Evolutionary conservation across 1,140 invertebrate species (phyloP).

Genomic region (Pectinophora gossypiella): DNA sequence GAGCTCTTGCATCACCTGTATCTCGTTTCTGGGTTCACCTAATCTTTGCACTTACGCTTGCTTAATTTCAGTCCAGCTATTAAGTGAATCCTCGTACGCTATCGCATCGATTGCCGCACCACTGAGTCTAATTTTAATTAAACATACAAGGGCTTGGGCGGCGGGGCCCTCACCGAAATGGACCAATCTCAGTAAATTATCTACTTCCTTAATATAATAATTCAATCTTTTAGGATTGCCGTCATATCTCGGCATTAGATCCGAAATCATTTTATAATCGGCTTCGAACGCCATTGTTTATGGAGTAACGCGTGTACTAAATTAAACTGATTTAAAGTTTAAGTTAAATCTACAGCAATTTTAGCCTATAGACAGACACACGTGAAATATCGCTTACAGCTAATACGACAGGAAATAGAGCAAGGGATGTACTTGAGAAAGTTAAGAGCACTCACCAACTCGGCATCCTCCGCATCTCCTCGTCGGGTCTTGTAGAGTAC

Average conservation of each 20-base stretch:
- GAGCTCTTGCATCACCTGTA: neutral
- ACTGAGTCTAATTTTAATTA: neutral
- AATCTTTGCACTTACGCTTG: neutral
- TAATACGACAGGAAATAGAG: neutral
- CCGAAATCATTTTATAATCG: neutral
- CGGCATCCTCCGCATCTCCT: neutral
- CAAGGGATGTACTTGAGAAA: neutral
- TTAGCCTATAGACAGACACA: neutral
- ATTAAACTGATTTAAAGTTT: neutral
- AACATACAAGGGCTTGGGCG: neutral
- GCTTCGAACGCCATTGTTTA: neutral
- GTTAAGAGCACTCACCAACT: neutral
- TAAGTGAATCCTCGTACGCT: neutral
- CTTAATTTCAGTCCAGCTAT: neutral
- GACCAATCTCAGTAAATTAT: neutral
- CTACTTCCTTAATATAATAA: neutral
- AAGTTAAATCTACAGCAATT: neutral
- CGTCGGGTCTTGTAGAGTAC: neutral
- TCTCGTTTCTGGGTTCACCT: neutral
- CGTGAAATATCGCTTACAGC: neutral
- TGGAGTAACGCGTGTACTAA: neutral
- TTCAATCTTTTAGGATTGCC: neutral
- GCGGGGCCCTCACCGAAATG: too few relatives aligned
- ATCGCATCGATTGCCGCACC: too few relatives aligned
- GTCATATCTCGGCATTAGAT: neutral